These are phyloP conservation scores for Pteruthius melanotis DNA, from an alignment of 2,113 vertebrate genomes.

Conservation along the genomic window DNA sequence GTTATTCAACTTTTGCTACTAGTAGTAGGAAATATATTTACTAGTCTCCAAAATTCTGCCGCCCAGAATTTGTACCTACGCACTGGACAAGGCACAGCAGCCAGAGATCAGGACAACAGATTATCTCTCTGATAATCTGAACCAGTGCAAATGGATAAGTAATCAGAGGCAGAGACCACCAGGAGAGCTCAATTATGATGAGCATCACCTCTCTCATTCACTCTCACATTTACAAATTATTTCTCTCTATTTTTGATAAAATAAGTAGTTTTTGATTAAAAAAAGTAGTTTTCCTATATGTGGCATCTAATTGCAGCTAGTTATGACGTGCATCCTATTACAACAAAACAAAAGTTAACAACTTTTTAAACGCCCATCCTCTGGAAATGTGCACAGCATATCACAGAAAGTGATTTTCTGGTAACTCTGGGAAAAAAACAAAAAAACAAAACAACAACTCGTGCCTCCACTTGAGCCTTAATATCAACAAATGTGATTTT, in stretches of 20 bases:
- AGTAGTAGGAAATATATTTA: background rate
- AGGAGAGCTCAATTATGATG: background rate
- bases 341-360: too few species aligned
- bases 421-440: background rate
- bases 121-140: background rate
- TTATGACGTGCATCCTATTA: background rate
- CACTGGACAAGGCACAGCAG: rapidly evolving
- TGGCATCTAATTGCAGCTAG: background rate
- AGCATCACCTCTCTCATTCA: background rate
- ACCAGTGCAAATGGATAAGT: background rate
- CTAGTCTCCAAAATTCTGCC: background rate
- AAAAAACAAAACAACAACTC: background rate
- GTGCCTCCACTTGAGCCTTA: background rate
- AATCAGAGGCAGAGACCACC: background rate
- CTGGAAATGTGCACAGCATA: background rate
- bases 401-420: background rate
- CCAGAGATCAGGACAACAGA: background rate
- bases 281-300: background rate
- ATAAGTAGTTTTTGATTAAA: background rate
- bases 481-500: background rate
- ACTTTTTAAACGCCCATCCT: background rate
- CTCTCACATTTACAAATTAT: background rate
- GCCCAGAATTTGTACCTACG: background rate
- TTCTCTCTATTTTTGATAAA: background rate
- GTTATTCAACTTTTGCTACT: background rate